A percentile compares a stretch with the other conserved stretches of the same genome.
phyloP scores from a whole-genome alignment of 1,140 invertebrate species.

The Macrocentrus cingulum region DNA sequence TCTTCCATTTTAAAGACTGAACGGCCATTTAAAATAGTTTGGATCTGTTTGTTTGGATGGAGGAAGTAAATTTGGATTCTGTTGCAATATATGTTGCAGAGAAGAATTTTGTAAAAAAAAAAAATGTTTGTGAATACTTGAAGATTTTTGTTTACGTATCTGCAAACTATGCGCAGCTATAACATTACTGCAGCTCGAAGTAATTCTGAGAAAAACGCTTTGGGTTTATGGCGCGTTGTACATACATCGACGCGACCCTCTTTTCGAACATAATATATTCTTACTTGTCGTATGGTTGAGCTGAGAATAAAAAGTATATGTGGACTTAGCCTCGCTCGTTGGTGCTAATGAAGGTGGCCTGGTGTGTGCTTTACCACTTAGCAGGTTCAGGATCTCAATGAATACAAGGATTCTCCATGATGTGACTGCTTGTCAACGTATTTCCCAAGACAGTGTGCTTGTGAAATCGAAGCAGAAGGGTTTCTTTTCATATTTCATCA shows the following conservation, averaged over 20 bases:
- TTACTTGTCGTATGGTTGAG: background rate
- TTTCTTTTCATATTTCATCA: no score
- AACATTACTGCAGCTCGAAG: no score
- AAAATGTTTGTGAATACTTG: no score
- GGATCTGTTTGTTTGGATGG: no score
- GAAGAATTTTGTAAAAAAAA: no score
- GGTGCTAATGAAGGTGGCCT: conserved; percentile 52
- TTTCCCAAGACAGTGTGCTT: background rate
- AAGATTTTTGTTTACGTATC: no score
- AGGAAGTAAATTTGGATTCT: no score
- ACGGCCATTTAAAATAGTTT: no score
- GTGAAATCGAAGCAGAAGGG: background rate
- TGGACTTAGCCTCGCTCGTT: conserved; percentile 33
- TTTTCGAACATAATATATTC: conserved; percentile 22
- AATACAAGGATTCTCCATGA: background rate
- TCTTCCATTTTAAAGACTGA: no score
- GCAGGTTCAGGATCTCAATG: conserved; percentile 33
- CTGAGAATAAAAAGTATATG: background rate
- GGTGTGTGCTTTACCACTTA: conserved; percentile 52
- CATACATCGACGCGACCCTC: conserved; percentile 36
- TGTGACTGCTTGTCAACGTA: background rate
- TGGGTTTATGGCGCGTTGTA: conserved; percentile 48
- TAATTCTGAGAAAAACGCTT: conserved; percentile 48
- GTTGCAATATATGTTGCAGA: no score
- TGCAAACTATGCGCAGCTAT: no score